Evolutionary conservation across 1,140 invertebrate genomes (phyloP), one percentile per base, ranked within the genome.

Genomic region (Lasioglossum albipes): DNA sequence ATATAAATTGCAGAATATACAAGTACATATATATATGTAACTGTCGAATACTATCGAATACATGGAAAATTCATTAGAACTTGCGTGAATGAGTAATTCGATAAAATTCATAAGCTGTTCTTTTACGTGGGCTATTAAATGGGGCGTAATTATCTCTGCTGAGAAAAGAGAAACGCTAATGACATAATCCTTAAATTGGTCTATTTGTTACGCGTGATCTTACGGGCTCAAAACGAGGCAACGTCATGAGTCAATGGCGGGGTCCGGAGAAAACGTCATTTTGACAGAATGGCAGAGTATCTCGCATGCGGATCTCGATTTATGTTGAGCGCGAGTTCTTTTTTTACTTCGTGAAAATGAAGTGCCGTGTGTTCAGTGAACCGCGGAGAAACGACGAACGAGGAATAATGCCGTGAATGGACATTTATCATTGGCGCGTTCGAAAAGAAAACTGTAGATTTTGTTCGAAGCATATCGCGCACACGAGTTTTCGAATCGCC

Each of bases 251-350:
- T 75, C 42, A 68, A 80, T 62, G 64, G 68, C 76, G 68, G 67
- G 61, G 66, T 59, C 67, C 27, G 42, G 52, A 49, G 75, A 78
- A 72, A 82, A 68, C 64, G 74, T 84, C 62, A 68, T 77, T 81
- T 70, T 82, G 79, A 82, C 79, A 84, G 79, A 77, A 75, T 81
- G 79, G 79, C 74, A 77, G 42, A 68, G 54, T 42, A 45, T 71
- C 42, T 75, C 45, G 67, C 73, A 68, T 61, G 54, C 66, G 22
- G 52, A 20, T 65, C 36, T 18, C 67, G 16, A 59, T 69, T 67
- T 64, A 0, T 61, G 13, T 69, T 72, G 36, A 76, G 10, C n/a
- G 31, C 3, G 2, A n/a, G 22, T 64, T 67, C 61, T 16, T 68
- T 54, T 54, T 66, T 62, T 71, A 41, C 70, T 54, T 57, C 27